Base-by-base conservation (phyloP, 2,888 invertebrate species). In the Apoderus coryli region DNA sequence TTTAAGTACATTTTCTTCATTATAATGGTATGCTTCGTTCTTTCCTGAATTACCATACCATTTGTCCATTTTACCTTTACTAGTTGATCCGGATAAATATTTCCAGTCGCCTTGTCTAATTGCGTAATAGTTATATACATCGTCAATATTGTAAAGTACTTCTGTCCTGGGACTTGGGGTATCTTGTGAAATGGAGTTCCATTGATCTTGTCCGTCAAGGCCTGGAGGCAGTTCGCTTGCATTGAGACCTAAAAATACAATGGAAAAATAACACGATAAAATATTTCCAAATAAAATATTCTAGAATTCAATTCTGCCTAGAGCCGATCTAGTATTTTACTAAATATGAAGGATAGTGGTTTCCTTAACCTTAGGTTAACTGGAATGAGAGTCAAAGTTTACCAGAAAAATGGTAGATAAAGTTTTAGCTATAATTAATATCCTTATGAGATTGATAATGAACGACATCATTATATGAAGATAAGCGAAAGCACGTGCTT, bases 101-200 rank as follows among this genome's bases (percentile, higher is more conserved):
- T 74, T 74, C 53, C 67, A 74, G 48, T 72, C 68, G 1, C 70
- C 72, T 13, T 63, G 60, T 48, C 74, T 61, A 25, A 57, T 61
- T 47, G 69, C 65, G 2, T 65, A 67, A 40, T 69, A 72, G 39
- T 68, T 65, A 2, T 42, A 51, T 6, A 59, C 50, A 24, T 67
- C 64, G 34, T 73, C 71, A 22, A 73, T 59, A 39, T 70, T 65
- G 40, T 73, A 54, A 2, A 74, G 48, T 2, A 73, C 56, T 44
- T 73, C 72, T 26, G 57, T 61, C 27, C 72, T 61, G 38, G 64
- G 36, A 59, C 65, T 50, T 14, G 50, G 46, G 11, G 40, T 38
- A 22, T 61, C 61, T 38, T 61, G 54, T 12, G 56, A 57, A 25
- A 72, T 56, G 3, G 63, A 50, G 14, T 59, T 51, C 61, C 69